Conservation (phyloP, 2,888 invertebrate species). For the Dynastes grantii region DNA sequence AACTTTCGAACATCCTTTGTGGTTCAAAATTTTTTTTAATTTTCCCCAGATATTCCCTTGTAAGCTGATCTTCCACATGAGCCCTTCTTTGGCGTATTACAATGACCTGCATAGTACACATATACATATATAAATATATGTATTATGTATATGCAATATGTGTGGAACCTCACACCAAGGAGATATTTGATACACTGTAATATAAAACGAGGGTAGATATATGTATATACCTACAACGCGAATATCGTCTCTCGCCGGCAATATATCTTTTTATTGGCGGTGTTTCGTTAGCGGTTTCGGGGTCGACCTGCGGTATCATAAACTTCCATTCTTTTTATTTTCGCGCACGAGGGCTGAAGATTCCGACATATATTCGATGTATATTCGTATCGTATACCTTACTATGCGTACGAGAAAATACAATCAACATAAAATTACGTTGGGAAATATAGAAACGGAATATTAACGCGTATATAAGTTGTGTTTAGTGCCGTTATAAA, state of each 20-base stretch:
- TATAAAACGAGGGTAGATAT: neutral
- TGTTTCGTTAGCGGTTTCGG: constrained; percentile 27
- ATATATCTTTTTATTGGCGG: constrained; percentile 33
- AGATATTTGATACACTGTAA: constrained; percentile 23
- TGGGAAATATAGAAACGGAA: constrained; percentile 2
- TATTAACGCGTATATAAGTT: constrained; percentile 2
- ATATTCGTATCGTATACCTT: neutral
- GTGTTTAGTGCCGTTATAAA: constrained; percentile 3
- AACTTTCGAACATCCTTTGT: no score
- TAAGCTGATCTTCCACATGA: no score
- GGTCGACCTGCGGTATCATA: constrained; percentile 13
- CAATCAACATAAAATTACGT: constrained; percentile 32
- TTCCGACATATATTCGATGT: neutral
- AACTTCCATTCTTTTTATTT: constrained; percentile 16
- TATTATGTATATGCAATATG: no score
- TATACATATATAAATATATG: no score
- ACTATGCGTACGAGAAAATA: neutral
- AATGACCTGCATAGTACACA: no score
- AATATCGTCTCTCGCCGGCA: constrained; percentile 17
- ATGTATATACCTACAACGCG: neutral
- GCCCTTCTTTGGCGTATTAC: no score
- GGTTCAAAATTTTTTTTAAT: no score
- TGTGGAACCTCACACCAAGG: constrained; percentile 6
- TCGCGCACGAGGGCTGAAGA: neutral
- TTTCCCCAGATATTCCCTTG: no score